These are phyloP conservation scores for Melanotaenia pygmaea DNA, from an alignment of 2,797 vertebrate genomes.

Conservation along the genomic window DNA sequence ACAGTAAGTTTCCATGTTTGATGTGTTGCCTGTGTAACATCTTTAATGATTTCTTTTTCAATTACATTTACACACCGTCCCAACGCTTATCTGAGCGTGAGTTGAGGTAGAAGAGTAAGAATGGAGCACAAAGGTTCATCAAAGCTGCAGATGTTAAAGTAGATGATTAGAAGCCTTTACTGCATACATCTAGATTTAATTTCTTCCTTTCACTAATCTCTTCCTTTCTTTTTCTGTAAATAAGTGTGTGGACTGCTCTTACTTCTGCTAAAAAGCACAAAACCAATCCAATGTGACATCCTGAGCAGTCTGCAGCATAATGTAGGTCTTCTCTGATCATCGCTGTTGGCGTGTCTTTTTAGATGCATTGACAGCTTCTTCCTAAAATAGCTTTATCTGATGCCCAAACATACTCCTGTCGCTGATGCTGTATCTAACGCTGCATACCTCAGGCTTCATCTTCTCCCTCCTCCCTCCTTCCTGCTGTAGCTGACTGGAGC, in stretches of 20 bases:
- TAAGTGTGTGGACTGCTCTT: slow-evolving; percentile 21
- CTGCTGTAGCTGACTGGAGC: slow-evolving; percentile 60
- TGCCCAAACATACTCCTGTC: slow-evolving; percentile 70
- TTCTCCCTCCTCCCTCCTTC: slow-evolving; percentile 16
- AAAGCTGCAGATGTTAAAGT: slow-evolving; percentile 10
- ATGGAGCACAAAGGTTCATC: background rate
- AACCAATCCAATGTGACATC: slow-evolving; percentile 42
- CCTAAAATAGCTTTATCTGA: slow-evolving; percentile 75
- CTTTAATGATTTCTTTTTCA: background rate
- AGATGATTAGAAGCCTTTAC: background rate
- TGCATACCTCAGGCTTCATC: slow-evolving; percentile 41
- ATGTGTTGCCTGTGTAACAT: too few relatives aligned
- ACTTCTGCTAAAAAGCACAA: slow-evolving; percentile 41
- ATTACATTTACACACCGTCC: background rate
- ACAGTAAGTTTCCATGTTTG: background rate
- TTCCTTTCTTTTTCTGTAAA: slow-evolving; percentile 17
- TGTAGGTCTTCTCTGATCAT: slow-evolving; percentile 70
- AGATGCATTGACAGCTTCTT: slow-evolving; percentile 70
- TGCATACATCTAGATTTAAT: background rate
- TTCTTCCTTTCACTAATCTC: background rate
- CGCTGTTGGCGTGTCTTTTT: slow-evolving; percentile 59
- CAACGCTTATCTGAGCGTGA: too few relatives aligned
- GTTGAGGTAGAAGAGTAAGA: background rate
- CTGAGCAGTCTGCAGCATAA: slow-evolving; percentile 38
- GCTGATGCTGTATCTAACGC: slow-evolving; percentile 58